These are phyloP conservation scores for Delphinapterus leucas DNA, from an alignment of 2,113 vertebrate species.

Conservation along the genomic window DNA sequence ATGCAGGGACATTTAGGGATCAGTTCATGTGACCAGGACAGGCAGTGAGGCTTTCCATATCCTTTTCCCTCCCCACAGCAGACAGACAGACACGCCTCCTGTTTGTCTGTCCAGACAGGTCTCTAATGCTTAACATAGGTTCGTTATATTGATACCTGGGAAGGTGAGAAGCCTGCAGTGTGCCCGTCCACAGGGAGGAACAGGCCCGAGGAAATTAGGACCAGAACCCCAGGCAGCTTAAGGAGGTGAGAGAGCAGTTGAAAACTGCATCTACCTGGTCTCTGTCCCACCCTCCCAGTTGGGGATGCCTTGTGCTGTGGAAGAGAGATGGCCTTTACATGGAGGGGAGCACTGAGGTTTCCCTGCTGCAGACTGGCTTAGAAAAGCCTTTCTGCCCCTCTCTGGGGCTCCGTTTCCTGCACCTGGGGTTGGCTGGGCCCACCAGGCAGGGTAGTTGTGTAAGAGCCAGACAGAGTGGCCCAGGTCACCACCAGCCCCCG, in stretches of 20 bases:
- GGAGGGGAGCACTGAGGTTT: background rate
- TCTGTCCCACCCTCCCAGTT: background rate
- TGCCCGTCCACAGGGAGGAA: background rate
- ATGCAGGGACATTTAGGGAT: background rate
- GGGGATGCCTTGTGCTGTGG: background rate
- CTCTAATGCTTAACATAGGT: background rate
- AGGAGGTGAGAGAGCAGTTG: background rate
- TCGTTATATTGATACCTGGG: background rate
- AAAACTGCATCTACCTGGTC: background rate
- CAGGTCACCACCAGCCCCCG: background rate
- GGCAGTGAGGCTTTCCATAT: background rate
- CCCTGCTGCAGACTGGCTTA: background rate
- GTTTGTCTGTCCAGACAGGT: background rate
- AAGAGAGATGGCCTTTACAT: background rate
- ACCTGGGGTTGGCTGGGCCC: background rate
- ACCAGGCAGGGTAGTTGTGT: rapidly evolving
- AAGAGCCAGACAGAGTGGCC: background rate
- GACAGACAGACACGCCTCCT: background rate
- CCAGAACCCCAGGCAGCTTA: background rate
- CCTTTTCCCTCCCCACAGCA: background rate
- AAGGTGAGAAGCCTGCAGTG: background rate
- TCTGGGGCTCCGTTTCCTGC: background rate
- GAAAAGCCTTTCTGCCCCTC: background rate
- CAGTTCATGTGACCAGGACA: background rate
- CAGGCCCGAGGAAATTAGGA: background rate